Evolutionary conservation across 53 echinoderm and acorn worm species (phyloP).

Genomic region (Paracentrotus lividus): DNA sequence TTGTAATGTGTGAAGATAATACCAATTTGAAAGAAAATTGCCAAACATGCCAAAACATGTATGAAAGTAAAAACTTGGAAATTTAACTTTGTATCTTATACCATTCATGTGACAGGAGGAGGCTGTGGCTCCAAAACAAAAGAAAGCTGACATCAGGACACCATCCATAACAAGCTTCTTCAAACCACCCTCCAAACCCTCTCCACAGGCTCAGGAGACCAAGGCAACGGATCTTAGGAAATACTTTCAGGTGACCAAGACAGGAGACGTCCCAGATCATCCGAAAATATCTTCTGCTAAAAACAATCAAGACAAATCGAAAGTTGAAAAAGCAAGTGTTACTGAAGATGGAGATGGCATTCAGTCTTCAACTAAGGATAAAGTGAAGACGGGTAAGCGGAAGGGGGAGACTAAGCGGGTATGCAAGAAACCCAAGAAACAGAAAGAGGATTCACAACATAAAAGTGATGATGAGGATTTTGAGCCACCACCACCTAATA

Average conservation of each 20-base stretch:
- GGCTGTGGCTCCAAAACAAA: neutral
- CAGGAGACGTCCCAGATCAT: neutral
- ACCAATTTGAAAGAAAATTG: neutral
- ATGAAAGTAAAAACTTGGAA: neutral
- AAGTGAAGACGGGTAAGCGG: neutral
- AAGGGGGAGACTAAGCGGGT: neutral
- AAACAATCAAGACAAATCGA: neutral
- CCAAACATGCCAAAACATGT: neutral
- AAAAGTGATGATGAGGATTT: conserved; percentile 63
- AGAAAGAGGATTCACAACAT: neutral
- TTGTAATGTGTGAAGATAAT: neutral
- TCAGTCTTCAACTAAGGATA: neutral
- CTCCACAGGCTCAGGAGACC: neutral
- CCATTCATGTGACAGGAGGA: conserved; percentile 10
- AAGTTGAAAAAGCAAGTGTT: neutral
- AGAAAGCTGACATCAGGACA: conserved; percentile 4
- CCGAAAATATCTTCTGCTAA: neutral
- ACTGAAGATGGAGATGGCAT: neutral
- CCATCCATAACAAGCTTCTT: conserved; percentile 73
- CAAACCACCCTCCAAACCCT: conserved; percentile 67
- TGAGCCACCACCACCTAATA: conserved; percentile 59
- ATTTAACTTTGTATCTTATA: neutral
- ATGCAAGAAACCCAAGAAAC: conserved; percentile 41
- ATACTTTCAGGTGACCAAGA: conserved; percentile 59
- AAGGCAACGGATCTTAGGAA: conserved; percentile 63